These are phyloP conservation scores for Keiferia lycopersicella DNA, from an alignment of 2,888 invertebrate genomes.

Conservation along the genomic window DNA sequence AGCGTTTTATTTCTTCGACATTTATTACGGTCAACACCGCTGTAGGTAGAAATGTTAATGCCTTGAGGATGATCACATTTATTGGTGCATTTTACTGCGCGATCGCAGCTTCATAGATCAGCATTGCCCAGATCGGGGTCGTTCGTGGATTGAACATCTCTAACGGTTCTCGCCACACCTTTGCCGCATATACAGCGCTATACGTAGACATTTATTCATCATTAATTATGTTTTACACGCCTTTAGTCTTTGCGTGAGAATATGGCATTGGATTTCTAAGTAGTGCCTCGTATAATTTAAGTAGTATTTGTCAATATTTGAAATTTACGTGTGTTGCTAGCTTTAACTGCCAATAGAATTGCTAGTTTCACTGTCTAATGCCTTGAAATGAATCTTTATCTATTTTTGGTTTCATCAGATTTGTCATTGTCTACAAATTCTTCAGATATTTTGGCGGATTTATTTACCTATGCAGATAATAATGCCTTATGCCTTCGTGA, in stretches of 20 bases:
- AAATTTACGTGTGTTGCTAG: background rate
- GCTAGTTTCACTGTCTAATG: background rate
- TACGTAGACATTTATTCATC: constrained; percentile 14
- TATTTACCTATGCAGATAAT: too few species aligned
- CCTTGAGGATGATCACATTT: constrained; percentile 33
- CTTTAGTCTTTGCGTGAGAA: constrained; percentile 29
- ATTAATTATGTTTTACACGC: constrained; percentile 10
- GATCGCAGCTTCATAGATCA: constrained; percentile 35
- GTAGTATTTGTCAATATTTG: background rate
- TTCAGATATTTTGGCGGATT: too few species aligned
- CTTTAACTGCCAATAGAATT: background rate
- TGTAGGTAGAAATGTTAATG: background rate
- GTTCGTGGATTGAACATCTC: constrained; percentile 35
- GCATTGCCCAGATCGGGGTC: constrained; percentile 37
- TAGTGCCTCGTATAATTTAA: background rate
- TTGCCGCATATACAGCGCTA: constrained; percentile 22
- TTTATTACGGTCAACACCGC: background rate
- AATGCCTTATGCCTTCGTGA: too few species aligned
- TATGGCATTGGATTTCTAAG: constrained; percentile 25
- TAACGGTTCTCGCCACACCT: constrained; percentile 45
- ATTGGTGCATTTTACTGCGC: constrained; percentile 38
- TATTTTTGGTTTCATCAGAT: too few species aligned
- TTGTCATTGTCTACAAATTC: too few species aligned
- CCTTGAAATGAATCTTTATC: too few species aligned
- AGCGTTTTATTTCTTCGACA: background rate